These are phyloP conservation scores for Benitochromis conjunctus DNA, from an alignment of 2,113 vertebrate genomes.

Conservation along the genomic window DNA sequence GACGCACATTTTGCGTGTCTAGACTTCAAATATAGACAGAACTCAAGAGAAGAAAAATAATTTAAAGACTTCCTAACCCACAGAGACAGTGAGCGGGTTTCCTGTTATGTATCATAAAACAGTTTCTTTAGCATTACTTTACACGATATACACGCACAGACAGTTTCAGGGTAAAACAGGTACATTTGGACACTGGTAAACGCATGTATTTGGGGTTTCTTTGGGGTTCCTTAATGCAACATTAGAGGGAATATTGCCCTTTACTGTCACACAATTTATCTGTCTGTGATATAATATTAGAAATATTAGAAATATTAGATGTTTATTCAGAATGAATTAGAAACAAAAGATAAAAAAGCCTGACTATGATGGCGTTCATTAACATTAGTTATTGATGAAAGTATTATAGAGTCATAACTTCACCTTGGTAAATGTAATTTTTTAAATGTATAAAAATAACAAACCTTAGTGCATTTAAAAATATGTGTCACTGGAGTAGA, in stretches of 20 bases:
- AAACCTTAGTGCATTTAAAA: background rate
- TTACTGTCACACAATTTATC: background rate
- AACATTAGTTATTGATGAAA: background rate
- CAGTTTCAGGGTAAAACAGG: background rate
- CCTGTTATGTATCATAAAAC: background rate
- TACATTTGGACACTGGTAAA: background rate
- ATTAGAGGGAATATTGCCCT: background rate
- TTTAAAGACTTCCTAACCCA: background rate
- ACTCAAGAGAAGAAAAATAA: background rate
- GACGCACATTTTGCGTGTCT: background rate
- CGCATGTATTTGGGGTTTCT: background rate
- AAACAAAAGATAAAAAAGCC: background rate
- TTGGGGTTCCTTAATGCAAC: background rate
- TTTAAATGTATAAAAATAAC: background rate
- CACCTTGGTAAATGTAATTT: no score
- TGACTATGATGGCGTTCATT: background rate
- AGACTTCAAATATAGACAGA: background rate
- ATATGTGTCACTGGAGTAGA: background rate
- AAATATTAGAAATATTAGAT: background rate
- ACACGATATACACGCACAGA: background rate
- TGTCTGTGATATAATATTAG: background rate
- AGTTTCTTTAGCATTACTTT: background rate
- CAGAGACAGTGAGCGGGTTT: background rate
- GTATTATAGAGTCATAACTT: background rate
- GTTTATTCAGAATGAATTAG: background rate